Evolutionary conservation across 2,888 invertebrate genomes (phyloP).

Genomic region (Orthonevra nobilis): DNA sequence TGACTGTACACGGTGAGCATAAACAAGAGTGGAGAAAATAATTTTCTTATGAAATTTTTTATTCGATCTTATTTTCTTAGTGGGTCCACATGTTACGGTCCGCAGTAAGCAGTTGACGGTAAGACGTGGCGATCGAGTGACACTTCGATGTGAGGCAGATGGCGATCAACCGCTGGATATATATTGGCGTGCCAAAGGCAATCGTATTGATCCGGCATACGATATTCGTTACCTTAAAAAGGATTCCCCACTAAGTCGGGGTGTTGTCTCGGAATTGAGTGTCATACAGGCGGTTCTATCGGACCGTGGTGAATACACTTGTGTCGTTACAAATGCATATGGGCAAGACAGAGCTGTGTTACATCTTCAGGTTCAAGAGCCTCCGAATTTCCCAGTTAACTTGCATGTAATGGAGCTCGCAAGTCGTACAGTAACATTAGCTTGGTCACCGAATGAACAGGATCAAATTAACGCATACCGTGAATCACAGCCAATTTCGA

Average conservation of each 20-base stretch:
- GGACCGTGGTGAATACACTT: constrained; percentile 83
- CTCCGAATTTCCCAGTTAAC: constrained; percentile 83
- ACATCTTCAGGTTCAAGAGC: constrained; percentile 82
- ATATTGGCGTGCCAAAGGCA: constrained; percentile 81
- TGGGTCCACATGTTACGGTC: constrained; percentile 81
- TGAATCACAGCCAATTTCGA: constrained; percentile 81
- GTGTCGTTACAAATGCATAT: constrained; percentile 83
- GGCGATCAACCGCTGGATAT: constrained; percentile 82
- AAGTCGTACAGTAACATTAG: constrained; percentile 82
- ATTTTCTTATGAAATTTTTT: too few relatives aligned
- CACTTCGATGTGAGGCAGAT: constrained; percentile 81
- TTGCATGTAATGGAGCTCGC: constrained; percentile 82
- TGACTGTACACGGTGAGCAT: constrained; percentile 83
- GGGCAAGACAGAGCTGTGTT: constrained; percentile 82
- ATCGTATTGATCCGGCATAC: constrained; percentile 81
- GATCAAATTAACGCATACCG: constrained; percentile 76
- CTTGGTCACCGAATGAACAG: constrained; percentile 82
- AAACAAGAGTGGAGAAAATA: too few relatives aligned
- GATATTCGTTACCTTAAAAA: constrained; percentile 80
- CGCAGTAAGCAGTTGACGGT: constrained; percentile 81
- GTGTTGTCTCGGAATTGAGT: constrained; percentile 82
- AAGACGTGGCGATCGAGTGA: constrained; percentile 81
- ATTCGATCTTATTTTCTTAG: constrained; percentile 75
- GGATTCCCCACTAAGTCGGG: constrained; percentile 78
- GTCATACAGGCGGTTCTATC: constrained; percentile 81